These are phyloP conservation scores for Lethocerus indicus DNA, from an alignment of 1,140 invertebrate genomes.

Conservation along the genomic window DNA sequence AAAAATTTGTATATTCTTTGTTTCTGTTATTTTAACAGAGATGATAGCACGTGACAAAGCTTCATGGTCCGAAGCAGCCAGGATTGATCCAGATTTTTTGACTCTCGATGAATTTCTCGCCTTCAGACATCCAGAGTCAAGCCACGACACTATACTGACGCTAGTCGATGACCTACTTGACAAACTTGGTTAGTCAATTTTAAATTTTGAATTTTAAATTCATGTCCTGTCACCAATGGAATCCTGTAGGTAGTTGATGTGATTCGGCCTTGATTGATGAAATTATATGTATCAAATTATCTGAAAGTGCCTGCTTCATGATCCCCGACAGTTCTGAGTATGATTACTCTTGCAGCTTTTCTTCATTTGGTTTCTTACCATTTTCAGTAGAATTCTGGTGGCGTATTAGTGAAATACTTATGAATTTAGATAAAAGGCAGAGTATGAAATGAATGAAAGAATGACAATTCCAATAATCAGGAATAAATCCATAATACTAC, in stretches of 20 bases:
- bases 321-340: no score
- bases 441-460: no score
- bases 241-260: no score
- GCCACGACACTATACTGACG: constrained; percentile 47
- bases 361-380: no score
- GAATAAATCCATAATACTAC: no score
- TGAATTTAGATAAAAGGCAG: no score
- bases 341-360: no score
- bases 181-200: constrained; percentile 39
- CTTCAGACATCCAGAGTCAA: constrained; percentile 69
- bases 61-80: constrained; percentile 60
- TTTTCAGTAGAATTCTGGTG: no score
- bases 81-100: constrained; percentile 46
- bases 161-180: constrained; percentile 58
- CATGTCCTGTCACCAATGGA: no score
- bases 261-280: constrained; percentile 1
- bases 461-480: no score
- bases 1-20: constrained; percentile 3
- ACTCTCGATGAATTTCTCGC: constrained; percentile 62
- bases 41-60: constrained; percentile 59
- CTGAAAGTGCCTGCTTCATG: no score
- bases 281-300: constrained; percentile 7
- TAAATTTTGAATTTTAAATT: neutral
- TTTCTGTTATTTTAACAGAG: constrained; percentile 26
- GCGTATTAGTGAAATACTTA: no score